Conservation (phyloP, 1,140 invertebrate species). For the honey bee (Apis mellifera) region Amel_HAv3.1 CM009936.2:9243001-9243500, state of each 20-base stretch:
- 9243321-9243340: constrained; percentile 28
- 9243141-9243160: too few relatives aligned
- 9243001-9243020: too few relatives aligned
- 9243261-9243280: neutral
- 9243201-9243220: neutral
- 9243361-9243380: too few relatives aligned
- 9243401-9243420: neutral
- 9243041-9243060: too few relatives aligned
- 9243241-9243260: neutral
- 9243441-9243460: neutral
- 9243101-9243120: too few relatives aligned
- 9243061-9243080: too few relatives aligned
- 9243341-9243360: constrained; percentile 2
- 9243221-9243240: neutral
- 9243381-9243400: too few relatives aligned
- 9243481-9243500: too few relatives aligned
- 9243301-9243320: constrained; percentile 33
- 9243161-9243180: too few relatives aligned
- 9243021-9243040: too few relatives aligned
- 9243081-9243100: too few relatives aligned
- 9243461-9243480: neutral
- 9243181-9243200: neutral
- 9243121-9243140: too few relatives aligned
- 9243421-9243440: neutral
- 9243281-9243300: neutral